Evolutionary conservation across 2,888 invertebrate species (phyloP).

Genomic region (Heliconius hortense): DNA sequence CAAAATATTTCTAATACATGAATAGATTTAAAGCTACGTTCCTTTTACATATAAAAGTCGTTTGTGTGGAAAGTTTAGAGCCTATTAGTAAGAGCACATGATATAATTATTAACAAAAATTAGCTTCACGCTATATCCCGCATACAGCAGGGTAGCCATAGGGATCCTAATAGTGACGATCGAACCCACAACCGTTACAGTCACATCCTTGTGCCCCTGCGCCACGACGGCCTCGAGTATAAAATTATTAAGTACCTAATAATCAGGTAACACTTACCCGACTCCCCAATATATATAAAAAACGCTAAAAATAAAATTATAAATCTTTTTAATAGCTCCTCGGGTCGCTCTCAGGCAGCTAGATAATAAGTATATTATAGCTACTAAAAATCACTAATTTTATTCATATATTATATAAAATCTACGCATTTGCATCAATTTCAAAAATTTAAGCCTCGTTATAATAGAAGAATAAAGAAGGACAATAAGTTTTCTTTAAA

Average conservation of each 20-base stretch:
- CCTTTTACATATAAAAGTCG: neutral
- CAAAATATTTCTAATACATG: neutral
- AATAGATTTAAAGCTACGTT: neutral
- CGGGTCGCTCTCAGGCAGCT: neutral
- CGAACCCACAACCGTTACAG: no score
- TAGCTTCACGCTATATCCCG: no score
- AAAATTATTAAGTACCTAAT: slow-evolving; percentile 3
- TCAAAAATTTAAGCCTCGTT: neutral
- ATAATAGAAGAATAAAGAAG: neutral
- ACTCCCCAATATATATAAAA: neutral
- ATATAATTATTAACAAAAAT: neutral
- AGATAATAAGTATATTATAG: neutral
- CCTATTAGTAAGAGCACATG: neutral
- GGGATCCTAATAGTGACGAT: no score
- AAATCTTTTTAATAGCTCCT: neutral
- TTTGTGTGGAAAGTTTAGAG: neutral
- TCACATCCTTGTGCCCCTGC: no score
- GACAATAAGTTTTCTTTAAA: neutral
- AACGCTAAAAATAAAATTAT: neutral
- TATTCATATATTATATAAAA: neutral
- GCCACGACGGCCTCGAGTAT: neutral
- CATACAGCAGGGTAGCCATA: no score
- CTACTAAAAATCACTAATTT: neutral
- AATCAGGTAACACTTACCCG: slow-evolving; percentile 5
- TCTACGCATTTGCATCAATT: neutral